Evolutionary conservation across 2,797 vertebrate genomes (phyloP), one percentile per base, ranked within the genome.

Genomic region (Sylvia borin): DNA sequence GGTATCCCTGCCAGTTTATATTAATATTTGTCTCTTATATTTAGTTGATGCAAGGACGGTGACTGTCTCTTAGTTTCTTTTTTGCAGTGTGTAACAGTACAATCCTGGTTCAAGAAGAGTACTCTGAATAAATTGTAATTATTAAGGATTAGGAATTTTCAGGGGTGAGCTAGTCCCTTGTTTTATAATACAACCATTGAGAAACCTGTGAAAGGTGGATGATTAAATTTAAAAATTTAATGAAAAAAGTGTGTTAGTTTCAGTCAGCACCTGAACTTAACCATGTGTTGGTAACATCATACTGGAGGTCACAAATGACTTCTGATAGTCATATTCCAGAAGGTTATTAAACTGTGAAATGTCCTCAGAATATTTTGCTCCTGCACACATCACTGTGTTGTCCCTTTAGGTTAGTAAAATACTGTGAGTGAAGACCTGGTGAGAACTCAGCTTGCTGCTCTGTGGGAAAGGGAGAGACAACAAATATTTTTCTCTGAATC

Each of bases 261-360:
- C 92, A 73, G 40, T 80, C 20, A 88, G 9, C 20, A 83, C 24
- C 48, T 94, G 67, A 77, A 67, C 40, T 93, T 95, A 77, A 31
- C 60, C 87, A 11, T 82, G 12, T 91, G 38, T 89, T 72, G 27
- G 26, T 87, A 90, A 68, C 51, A 58, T 86, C 53, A 26, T 40
- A 22, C 16, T 58, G 31, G 36, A 88, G 27, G 62, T 90, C 74
- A 91, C 31, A 92, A 72, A 67, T 73, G 9, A 75, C 68, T 90
- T 50, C 42, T 20, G 32, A 67, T 70, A 91, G 51, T 70, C 60
- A 34, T 83, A 84, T 32, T 81, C 26, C 47, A 80, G 55, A 50
- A 47, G 29, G 5, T 92, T 91, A 93, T 94, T 86, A 95, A 97
- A 96, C 78, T 90, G 47, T 76, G 61, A 95, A 79, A 60, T 66